Percentiles rank a stretch among this genome's conserved stretches.
phyloP scores from a whole-genome alignment of 2,797 vertebrate genomes.

The Thalassophryne amazonica region DNA sequence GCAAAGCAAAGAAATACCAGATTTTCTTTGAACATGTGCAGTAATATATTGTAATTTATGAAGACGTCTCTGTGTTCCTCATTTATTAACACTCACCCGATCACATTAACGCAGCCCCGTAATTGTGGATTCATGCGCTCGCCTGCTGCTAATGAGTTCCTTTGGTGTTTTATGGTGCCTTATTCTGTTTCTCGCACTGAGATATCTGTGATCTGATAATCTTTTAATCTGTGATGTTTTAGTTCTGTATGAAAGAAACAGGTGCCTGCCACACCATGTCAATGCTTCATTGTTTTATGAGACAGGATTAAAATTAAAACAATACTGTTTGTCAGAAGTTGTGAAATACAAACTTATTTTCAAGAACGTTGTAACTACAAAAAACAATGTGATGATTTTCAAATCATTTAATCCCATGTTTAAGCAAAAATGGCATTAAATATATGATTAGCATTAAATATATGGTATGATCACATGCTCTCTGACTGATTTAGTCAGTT shows the following conservation, averaged over 20 bases:
- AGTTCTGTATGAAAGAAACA: slow-evolving; percentile 45
- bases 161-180: slow-evolving; percentile 65
- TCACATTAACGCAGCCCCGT: slow-evolving; percentile 30
- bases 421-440: too few species aligned
- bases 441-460: too few species aligned
- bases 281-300: slow-evolving; percentile 56
- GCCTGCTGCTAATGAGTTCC: slow-evolving; percentile 68
- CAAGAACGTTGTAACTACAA: too few species aligned
- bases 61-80: slow-evolving; percentile 60
- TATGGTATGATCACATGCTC: too few species aligned
- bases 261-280: slow-evolving; percentile 35
- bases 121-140: slow-evolving; percentile 55
- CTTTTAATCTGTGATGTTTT: slow-evolving; percentile 47
- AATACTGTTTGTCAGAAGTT: too few species aligned
- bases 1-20: slow-evolving; percentile 19
- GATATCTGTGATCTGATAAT: slow-evolving; percentile 41
- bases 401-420: too few species aligned
- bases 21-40: slow-evolving; percentile 35
- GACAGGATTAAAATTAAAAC: too few species aligned
- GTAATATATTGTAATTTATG: slow-evolving; percentile 61
- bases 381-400: too few species aligned
- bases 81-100: slow-evolving; percentile 56
- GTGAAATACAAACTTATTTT: slow-evolving; percentile 43
- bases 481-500: too few species aligned
- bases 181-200: slow-evolving; percentile 47